A percentile compares a stretch with the other conserved stretches of the same genome.
Conservation (phyloP, 1,140 invertebrate species). For the Ptiloglossa arizonensis region DNA sequence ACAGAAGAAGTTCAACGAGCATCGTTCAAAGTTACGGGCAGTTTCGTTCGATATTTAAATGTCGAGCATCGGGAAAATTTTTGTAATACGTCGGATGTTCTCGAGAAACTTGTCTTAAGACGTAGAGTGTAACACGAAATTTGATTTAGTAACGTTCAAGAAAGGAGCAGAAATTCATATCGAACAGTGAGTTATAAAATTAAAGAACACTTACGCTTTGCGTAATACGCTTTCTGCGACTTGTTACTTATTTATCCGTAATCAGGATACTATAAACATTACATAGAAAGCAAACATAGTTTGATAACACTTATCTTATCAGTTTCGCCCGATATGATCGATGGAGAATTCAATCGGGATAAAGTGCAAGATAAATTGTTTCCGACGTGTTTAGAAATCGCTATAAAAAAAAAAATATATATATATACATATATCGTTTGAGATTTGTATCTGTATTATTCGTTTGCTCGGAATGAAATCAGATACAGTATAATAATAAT, state of each 20-base stretch:
- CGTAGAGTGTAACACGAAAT: no score
- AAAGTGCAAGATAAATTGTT: conserved; percentile 23
- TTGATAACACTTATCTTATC: conserved; percentile 62
- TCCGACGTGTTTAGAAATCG: background rate
- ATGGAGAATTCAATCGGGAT: conserved; percentile 44
- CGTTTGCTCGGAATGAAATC: background rate
- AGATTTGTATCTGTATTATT: background rate
- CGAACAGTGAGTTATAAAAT: background rate
- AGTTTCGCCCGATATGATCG: conserved; percentile 43
- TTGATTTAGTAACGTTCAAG: background rate
- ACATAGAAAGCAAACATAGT: conserved; percentile 6
- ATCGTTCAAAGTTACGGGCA: background rate
- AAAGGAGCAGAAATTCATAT: background rate
- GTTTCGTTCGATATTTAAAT: background rate
- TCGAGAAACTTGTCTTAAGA: no score
- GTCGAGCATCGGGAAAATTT: no score
- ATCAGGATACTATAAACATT: conserved; percentile 27
- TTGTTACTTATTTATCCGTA: conserved; percentile 16
- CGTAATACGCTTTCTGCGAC: background rate
- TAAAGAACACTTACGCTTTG: background rate
- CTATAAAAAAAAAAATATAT: no score
- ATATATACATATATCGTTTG: no score
- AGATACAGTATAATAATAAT: conserved; percentile 20
- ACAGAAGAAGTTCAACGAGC: background rate
- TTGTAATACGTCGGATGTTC: no score